Conservation (phyloP, 2,797 vertebrate species). For the Lagocephalus sceleratus region DNA sequence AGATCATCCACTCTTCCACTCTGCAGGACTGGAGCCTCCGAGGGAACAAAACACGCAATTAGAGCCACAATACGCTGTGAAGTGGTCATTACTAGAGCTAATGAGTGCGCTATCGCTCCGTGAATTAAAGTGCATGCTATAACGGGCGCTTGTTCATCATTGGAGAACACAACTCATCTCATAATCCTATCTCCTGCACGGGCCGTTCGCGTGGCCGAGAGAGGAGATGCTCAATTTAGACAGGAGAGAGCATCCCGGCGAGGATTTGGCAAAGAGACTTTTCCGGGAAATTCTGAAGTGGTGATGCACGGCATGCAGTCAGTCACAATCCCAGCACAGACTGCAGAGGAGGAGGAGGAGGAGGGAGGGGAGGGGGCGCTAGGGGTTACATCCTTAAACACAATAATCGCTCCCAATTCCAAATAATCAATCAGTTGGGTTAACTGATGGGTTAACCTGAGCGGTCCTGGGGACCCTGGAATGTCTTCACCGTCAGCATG, state of each 20-base stretch:
- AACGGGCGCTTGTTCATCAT: conserved; percentile 83
- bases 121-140: conserved; percentile 74
- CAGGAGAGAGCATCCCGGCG: conserved; percentile 41
- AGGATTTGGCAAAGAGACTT: too few relatives aligned
- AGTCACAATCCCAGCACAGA: too few relatives aligned
- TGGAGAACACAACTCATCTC: conserved; percentile 69
- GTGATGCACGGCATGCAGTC: too few relatives aligned
- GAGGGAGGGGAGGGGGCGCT: too few relatives aligned
- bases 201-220: conserved; percentile 52
- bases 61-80: conserved; percentile 66
- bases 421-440: too few relatives aligned
- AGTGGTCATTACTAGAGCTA: conserved; percentile 79
- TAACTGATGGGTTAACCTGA: too few relatives aligned
- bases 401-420: too few relatives aligned
- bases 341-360: too few relatives aligned
- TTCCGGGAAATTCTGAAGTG: too few relatives aligned
- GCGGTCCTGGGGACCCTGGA: too few relatives aligned
- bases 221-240: conserved; percentile 48
- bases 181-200: conserved; percentile 77
- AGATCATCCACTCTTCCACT: conserved; percentile 35
- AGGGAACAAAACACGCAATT: conserved; percentile 77
- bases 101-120: conserved; percentile 77
- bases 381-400: too few relatives aligned
- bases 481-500: too few relatives aligned
- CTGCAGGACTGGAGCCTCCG: conserved; percentile 39